Evolutionary conservation across 92 coral and sea anemone genomes (phyloP), one percentile per base, ranked within the genome.

Genomic region (Actinostola sp.): DNA sequence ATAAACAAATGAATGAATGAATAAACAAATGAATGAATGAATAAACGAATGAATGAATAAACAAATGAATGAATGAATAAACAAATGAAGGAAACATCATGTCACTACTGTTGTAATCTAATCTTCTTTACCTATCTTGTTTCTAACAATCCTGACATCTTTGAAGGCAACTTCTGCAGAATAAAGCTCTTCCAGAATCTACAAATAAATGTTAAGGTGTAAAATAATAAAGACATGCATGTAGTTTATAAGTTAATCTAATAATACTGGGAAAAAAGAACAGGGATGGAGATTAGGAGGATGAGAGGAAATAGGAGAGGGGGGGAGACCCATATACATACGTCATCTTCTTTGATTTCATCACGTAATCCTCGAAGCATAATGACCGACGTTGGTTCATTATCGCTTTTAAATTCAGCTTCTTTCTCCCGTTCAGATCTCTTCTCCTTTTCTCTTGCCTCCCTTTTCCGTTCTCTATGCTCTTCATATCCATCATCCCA

Each of bases 351-450:
- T 28, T 79, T 84, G 50, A 92, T 59, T 67, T 89, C 87, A 41
- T 82, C 86, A n/a, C 93, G 97, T 35, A 95, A 57, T 36, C 99
- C 99, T 41, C 88, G 97, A 16, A 95, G 76, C 82, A 95, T 89
- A 72, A 95, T 78, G 44, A 95, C 88, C 42, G 87, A 84, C 10
- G 95, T 92, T 2, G 99, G 99, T 20, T 68, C 86, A 65, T 72
- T 54, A 8, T 81, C 81, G 51, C 74, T 68, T 34, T 68, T 51
- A 34, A 31, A 49, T 30, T 68, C 74, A 5, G 27, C 33, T 8
- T 39, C 31, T 24, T 68, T 68, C 8, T 68, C 74, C 3, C 35
- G n/a, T 6, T 68, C 74, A 19, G 74, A 51, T 35, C 43, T 66
- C n/a, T 20, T 49, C 0, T 68, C 74, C 21, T 48, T 36, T 25